Evolutionary conservation across 2,113 vertebrate genomes (phyloP).

Genomic region (Leptosomus discolor): DNA sequence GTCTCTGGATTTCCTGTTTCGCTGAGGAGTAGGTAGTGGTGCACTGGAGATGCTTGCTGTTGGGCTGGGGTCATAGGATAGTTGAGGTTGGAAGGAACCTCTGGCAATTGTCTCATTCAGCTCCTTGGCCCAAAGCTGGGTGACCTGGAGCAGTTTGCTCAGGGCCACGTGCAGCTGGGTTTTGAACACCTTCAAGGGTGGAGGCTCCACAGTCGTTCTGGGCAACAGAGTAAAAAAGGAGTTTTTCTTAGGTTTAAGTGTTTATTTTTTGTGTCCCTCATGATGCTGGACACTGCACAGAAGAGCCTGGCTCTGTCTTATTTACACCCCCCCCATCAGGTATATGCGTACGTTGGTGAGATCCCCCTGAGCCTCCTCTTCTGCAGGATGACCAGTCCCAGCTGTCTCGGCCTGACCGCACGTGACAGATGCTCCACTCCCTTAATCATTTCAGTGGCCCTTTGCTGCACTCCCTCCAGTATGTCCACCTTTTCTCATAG

Average conservation of each 20-base stretch:
- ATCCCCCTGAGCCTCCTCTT: not conserved
- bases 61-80: not conserved
- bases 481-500: not conserved
- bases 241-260: not conserved
- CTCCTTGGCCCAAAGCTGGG: not conserved
- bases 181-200: not conserved
- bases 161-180: no score
- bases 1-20: not conserved
- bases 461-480: accelerated
- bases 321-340: accelerated
- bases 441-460: not conserved
- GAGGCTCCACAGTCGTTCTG: not conserved
- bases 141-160: not conserved
- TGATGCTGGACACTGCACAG: accelerated
- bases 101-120: not conserved
- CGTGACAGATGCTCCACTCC: accelerated
- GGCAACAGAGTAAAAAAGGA: not conserved
- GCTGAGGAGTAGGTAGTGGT: not conserved
- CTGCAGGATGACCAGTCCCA: accelerated
- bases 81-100: not conserved
- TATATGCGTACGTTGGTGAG: not conserved
- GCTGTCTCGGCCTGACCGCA: not conserved
- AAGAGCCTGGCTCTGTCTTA: not conserved
- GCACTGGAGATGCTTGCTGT: accelerated
- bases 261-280: not conserved